Evolutionary conservation across 2,797 vertebrate genomes (phyloP).

Genomic region (Myotis vivesi): DNA sequence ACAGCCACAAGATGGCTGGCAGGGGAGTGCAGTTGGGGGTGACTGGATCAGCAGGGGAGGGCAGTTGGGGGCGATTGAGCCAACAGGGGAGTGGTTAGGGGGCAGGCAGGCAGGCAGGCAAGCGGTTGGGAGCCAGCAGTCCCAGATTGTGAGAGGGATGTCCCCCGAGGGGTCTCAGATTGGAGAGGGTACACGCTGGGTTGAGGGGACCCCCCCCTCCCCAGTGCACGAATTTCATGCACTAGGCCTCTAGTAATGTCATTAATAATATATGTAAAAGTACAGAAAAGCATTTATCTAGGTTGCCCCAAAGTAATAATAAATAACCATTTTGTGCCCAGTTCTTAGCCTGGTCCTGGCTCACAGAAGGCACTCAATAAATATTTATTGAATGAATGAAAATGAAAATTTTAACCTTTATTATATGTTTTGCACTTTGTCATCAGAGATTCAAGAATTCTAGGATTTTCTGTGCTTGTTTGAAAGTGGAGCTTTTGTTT

Average conservation of each 20-base stretch:
- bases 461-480: not conserved
- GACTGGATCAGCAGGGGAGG: no score
- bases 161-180: no score
- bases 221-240: no score
- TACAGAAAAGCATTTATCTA: constrained; percentile 35
- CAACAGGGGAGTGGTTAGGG: no score
- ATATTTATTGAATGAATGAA: constrained; percentile 45
- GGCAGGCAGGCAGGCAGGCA: no score
- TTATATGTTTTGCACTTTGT: not conserved
- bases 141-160: no score
- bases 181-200: no score
- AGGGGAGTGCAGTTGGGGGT: no score
- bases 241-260: not conserved
- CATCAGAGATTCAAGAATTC: constrained; percentile 8
- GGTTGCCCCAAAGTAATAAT: not conserved
- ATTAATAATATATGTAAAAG: constrained; percentile 37
- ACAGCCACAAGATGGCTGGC: no score
- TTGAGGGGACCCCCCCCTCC: no score
- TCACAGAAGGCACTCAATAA: not conserved
- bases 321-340: not conserved
- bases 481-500: constrained; percentile 50
- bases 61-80: no score
- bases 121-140: no score
- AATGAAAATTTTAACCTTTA: constrained; percentile 29
- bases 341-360: not conserved